Percentiles rank a stretch among this genome's conserved stretches.
phyloP scores from a whole-genome alignment of 2,888 invertebrate genomes.

The Drosophila nr. perissopoda region DNA sequence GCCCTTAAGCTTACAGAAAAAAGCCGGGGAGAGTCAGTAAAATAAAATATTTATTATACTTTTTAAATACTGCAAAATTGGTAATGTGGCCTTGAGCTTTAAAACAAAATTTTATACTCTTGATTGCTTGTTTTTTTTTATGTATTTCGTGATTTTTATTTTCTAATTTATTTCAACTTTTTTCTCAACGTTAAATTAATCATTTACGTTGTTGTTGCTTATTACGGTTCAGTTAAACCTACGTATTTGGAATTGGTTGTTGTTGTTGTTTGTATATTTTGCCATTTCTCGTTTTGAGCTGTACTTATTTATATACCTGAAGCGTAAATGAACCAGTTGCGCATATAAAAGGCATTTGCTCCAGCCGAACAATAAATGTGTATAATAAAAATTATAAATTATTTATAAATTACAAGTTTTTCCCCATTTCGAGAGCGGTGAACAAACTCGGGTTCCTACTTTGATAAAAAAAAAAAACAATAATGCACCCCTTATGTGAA shows the following conservation, averaged over 20 bases:
- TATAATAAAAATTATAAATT: constrained; percentile 24
- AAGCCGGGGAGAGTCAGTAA: background rate
- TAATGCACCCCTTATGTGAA: background rate
- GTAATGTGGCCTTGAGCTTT: background rate
- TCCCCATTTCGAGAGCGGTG: constrained; percentile 27
- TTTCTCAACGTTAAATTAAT: constrained; percentile 19
- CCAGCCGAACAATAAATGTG: constrained; percentile 13
- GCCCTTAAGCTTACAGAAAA: background rate
- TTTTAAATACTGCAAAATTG: background rate
- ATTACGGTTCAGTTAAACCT: constrained; percentile 25
- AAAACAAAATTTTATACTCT: background rate
- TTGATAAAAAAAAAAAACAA: constrained; percentile 26
- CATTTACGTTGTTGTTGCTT: constrained; percentile 33
- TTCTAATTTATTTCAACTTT: constrained; percentile 2
- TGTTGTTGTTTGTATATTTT: constrained; percentile 42
- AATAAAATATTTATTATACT: background rate
- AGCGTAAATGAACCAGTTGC: constrained; percentile 25
- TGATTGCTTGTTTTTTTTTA: background rate
- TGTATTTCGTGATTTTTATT: constrained; percentile 9
- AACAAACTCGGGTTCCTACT: background rate
- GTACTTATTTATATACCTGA: constrained; percentile 17
- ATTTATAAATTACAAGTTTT: constrained; percentile 35
- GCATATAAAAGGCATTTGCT: constrained; percentile 37
- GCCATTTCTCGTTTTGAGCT: constrained; percentile 28
- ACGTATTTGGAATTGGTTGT: constrained; percentile 22